phyloP scores from a whole-genome alignment of 35 echinoderm and acorn worm genomes.

The Stichopus chloronotus region DNA sequence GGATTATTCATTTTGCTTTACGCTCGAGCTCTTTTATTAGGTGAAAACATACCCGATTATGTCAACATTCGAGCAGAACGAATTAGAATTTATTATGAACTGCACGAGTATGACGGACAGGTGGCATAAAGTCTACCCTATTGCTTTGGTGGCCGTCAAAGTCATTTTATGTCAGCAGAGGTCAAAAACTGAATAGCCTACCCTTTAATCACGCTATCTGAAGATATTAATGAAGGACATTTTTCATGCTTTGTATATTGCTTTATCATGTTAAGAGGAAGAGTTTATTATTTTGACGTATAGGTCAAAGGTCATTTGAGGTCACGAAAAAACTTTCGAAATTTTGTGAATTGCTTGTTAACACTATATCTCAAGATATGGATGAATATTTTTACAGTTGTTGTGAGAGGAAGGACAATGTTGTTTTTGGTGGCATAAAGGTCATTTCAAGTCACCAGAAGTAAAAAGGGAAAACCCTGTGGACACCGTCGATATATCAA shows the following conservation, averaged over 20 bases:
- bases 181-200: too few relatives aligned
- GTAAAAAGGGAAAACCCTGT: too few relatives aligned
- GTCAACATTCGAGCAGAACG: background rate
- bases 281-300: background rate
- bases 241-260: background rate
- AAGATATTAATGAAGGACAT: background rate
- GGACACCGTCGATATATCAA: too few relatives aligned
- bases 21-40: background rate
- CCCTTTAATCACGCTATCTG: background rate
- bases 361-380: background rate
- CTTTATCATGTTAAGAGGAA: background rate
- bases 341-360: conserved; percentile 10
- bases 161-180: too few relatives aligned
- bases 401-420: too few relatives aligned
- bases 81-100: background rate
- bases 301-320: background rate
- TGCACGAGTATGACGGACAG: background rate
- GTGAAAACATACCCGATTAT: background rate
- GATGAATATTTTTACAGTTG: background rate
- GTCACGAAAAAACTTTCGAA: background rate
- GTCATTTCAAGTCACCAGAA: too few relatives aligned
- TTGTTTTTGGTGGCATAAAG: too few relatives aligned
- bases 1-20: conserved; percentile 8
- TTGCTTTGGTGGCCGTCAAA: background rate
- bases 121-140: background rate